Evolutionary conservation across 2,113 vertebrate genomes (phyloP).

Genomic region (Sterrhoptilus dennistouni): DNA sequence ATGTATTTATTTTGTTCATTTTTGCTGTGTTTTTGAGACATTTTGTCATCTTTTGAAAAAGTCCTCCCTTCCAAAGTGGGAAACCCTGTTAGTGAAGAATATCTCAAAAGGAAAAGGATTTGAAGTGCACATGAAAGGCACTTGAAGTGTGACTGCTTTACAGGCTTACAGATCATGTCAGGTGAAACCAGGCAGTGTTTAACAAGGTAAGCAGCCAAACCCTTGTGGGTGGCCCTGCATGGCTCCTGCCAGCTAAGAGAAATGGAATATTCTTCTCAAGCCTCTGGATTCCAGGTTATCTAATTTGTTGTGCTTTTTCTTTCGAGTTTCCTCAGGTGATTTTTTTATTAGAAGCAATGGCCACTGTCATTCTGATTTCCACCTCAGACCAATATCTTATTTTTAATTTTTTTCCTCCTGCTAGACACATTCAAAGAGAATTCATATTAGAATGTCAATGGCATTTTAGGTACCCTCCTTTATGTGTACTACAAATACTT

Average conservation of each 20-base stretch:
- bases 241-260: background rate
- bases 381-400: background rate
- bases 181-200: constrained; percentile 3
- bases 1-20: background rate
- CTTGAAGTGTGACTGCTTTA: background rate
- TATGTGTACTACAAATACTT: background rate
- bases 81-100: constrained; percentile 31
- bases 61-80: background rate
- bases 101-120: constrained; percentile 30
- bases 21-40: background rate
- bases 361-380: background rate
- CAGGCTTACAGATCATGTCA: background rate
- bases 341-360: background rate
- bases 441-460: background rate
- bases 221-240: background rate
- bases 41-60: background rate
- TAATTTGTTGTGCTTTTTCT: background rate
- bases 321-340: background rate
- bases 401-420: background rate
- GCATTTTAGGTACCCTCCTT: background rate
- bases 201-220: background rate
- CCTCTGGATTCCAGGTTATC: background rate
- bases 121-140: constrained; percentile 37
- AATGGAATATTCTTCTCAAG: background rate
- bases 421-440: background rate